These are phyloP conservation scores for Phoenoteleia sp. DNA, from an alignment of 2,888 invertebrate genomes.

Conservation along the genomic window DNA sequence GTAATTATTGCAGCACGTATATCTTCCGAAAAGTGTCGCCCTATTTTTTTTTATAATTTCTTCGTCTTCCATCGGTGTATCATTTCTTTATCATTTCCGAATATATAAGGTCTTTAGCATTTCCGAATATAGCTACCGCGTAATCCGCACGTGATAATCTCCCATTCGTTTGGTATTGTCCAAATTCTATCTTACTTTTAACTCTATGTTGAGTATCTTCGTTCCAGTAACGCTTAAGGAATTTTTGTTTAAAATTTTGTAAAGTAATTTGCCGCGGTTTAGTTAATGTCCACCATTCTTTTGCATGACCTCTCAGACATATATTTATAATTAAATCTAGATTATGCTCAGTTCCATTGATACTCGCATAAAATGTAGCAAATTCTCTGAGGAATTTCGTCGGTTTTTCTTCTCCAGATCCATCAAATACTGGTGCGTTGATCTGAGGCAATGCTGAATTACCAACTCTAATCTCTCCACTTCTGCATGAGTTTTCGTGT, in stretches of 20 bases:
- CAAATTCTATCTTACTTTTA: slow-evolving; percentile 7
- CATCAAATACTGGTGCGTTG: background rate
- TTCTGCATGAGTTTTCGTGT: background rate
- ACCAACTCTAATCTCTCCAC: background rate
- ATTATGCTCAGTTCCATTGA: background rate
- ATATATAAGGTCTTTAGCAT: slow-evolving; percentile 16
- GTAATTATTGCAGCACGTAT: slow-evolving; percentile 7
- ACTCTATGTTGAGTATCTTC: slow-evolving; percentile 20
- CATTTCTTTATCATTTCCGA: slow-evolving; percentile 11
- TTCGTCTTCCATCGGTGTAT: background rate
- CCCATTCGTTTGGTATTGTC: background rate
- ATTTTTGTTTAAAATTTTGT: background rate
- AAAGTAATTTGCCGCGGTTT: background rate
- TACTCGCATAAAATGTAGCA: background rate
- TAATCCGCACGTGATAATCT: background rate
- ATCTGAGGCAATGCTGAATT: background rate
- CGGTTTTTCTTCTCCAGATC: background rate
- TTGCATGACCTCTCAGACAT: background rate
- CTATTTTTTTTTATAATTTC: slow-evolving; percentile 4
- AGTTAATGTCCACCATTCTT: slow-evolving; percentile 16
- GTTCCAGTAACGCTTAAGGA: slow-evolving; percentile 9
- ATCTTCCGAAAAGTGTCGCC: slow-evolving; percentile 1
- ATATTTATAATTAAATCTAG: background rate
- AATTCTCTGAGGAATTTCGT: slow-evolving; percentile 14
- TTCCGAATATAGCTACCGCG: background rate